A percentile compares a stretch with the other conserved stretches of the same genome.
Evolutionary conservation across 2,113 vertebrate species (phyloP).

Genomic region (Tricholaema leucomelas): DNA sequence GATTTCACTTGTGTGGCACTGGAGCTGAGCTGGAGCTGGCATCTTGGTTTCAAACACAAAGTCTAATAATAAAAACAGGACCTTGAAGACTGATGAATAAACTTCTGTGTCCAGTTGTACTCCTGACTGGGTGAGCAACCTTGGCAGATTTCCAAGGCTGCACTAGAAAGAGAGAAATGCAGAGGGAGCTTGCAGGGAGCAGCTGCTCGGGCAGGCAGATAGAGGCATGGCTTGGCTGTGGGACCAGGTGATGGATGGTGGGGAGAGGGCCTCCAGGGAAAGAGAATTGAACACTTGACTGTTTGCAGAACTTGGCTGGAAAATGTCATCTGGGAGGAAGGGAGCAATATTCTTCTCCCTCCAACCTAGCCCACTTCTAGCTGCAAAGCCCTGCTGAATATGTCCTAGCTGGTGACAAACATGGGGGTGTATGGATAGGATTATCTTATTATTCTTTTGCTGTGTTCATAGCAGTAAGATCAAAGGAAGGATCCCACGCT

Average conservation of each 20-base stretch:
- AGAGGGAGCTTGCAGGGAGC: not conserved
- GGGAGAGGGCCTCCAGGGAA: not conserved
- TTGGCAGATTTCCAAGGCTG: not conserved
- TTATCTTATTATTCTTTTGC: not conserved
- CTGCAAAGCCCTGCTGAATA: not conserved
- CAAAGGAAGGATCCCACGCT: not conserved
- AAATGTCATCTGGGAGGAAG: not conserved
- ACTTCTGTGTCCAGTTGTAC: not conserved
- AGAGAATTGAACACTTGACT: not conserved
- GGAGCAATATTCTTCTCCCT: not conserved
- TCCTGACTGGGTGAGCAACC: not conserved
- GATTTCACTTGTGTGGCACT: constrained; percentile 10
- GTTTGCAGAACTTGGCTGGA: not conserved
- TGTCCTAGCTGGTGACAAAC: not conserved
- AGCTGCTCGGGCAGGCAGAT: not conserved
- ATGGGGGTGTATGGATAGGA: not conserved
- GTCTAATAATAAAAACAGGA: constrained; percentile 25
- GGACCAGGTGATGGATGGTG: not conserved
- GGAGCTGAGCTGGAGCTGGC: not conserved
- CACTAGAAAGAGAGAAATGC: not conserved
- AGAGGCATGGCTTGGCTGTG: not conserved
- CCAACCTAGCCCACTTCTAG: not conserved
- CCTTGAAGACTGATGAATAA: not conserved
- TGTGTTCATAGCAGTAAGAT: not conserved
- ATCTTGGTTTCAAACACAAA: not conserved